Conservation (phyloP, 2,888 invertebrate genomes). For the Drosophila percnosoma region DNA sequence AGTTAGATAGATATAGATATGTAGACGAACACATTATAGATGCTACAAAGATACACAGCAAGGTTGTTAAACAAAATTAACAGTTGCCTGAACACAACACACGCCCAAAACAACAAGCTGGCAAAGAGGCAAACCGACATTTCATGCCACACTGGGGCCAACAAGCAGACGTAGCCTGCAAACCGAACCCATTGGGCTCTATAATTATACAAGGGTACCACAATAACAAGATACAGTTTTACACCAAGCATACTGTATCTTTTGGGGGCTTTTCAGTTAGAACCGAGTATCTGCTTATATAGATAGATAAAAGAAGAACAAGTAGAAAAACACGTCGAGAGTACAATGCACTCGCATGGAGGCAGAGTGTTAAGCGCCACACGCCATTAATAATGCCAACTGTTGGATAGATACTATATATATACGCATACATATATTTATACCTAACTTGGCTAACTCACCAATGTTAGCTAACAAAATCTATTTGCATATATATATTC, state of each 20-base stretch:
- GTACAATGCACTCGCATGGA: constrained; percentile 70
- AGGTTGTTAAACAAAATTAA: constrained; percentile 77
- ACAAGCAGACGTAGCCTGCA: not conserved
- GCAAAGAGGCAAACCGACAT: constrained; percentile 3
- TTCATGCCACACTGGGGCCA: constrained; percentile 42
- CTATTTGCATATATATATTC: constrained; percentile 15
- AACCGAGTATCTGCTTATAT: constrained; percentile 39
- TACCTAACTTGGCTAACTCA: constrained; percentile 2
- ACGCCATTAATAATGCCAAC: constrained; percentile 76
- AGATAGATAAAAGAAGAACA: constrained; percentile 6
- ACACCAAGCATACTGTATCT: constrained; percentile 8
- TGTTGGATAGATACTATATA: constrained; percentile 10
- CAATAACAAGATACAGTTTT: constrained; percentile 28
- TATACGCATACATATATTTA: not conserved
- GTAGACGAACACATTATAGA: constrained; percentile 65
- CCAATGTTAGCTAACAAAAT: constrained; percentile 28
- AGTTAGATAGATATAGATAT: constrained; percentile 62
- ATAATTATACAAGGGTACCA: constrained; percentile 71
- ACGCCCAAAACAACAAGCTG: constrained; percentile 48
- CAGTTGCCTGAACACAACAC: constrained; percentile 73
- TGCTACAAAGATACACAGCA: constrained; percentile 51
- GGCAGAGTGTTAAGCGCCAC: constrained; percentile 68
- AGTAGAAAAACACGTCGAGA: constrained; percentile 28
- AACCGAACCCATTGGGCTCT: constrained; percentile 51
- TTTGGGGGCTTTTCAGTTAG: constrained; percentile 65